Base-by-base conservation (phyloP, 2,888 invertebrate genomes). In the Anticlea derivata region DNA sequence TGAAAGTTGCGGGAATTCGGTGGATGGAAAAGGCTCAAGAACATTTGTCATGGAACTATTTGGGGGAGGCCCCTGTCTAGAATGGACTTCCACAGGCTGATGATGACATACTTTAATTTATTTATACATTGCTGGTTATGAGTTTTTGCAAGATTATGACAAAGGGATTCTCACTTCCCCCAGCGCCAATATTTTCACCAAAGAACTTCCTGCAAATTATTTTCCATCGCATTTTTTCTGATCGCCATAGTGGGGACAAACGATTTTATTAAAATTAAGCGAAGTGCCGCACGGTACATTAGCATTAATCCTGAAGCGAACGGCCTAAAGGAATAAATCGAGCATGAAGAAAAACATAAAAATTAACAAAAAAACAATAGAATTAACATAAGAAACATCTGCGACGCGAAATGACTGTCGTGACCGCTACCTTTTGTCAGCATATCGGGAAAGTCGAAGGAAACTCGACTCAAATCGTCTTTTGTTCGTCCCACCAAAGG, bases 321-420 rank as follows among this genome's bases (percentile, higher is more conserved):
- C 79, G 80, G 74, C 70, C 75, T 75, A 71, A 75, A 68, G 70
- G 74, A 78, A 81, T 87, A 84, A 87, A 88, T 89, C 82, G 88
- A 83, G 80, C 88, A 83, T 83, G 86, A 87, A 84, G 77, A 73
- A 65, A 74, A 71, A 78, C 86, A 88, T 89, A 88, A 89, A 86
- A 88, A 89, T 89, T 89, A 88, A 86, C 87, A 88, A 88, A 89
- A n/a, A 90, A 88, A 89, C 89, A 87, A 88, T 89, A 83, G 86
- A 85, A 90, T 90, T 90, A 81, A 87, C 89, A 89, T 90, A 88
- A 87, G 86, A 85, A 89, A 86, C 89, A 90, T 89, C 89, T 89
- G 89, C 77, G 83, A 64, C 75, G 72, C 74, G 70, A 78, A 86
- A 83, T 77, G 75, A 76, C 75, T 76, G 68, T 64, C 65, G 61